These are phyloP conservation scores for Glyptemys insculpta DNA, from an alignment of 2,797 vertebrate genomes.

Conservation along the genomic window DNA sequence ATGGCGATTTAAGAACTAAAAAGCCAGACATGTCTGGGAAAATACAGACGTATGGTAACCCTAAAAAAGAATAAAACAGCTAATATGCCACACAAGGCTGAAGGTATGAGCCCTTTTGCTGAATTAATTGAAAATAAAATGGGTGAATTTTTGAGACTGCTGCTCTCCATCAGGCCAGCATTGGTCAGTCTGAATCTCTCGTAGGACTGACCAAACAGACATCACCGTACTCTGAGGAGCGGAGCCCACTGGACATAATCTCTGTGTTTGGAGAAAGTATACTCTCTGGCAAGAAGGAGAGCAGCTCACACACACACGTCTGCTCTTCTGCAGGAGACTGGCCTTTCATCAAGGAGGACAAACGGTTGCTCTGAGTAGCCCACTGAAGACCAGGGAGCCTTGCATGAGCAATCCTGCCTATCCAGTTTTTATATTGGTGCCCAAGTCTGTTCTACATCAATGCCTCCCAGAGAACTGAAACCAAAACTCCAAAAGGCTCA, in stretches of 20 bases:
- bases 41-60: too few species aligned
- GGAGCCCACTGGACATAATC: neutral
- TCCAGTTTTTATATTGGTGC: neutral
- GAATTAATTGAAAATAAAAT: neutral
- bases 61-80: slow-evolving; percentile 18
- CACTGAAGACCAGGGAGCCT: neutral
- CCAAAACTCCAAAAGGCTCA: neutral
- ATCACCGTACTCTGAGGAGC: accelerated
- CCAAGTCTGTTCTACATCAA: neutral
- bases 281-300: neutral
- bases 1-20: too few species aligned
- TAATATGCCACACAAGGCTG: slow-evolving; percentile 32
- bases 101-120: neutral
- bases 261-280: neutral
- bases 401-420: neutral
- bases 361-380: neutral
- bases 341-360: neutral
- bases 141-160: neutral
- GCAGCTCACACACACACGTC: neutral
- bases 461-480: neutral
- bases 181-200: neutral
- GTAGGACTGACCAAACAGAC: neutral
- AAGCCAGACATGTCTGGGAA: too few species aligned
- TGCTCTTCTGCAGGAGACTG: neutral
- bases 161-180: neutral